Evolutionary conservation across 2,113 vertebrate species (phyloP).

Genomic region (Ciconia boyciana): DNA sequence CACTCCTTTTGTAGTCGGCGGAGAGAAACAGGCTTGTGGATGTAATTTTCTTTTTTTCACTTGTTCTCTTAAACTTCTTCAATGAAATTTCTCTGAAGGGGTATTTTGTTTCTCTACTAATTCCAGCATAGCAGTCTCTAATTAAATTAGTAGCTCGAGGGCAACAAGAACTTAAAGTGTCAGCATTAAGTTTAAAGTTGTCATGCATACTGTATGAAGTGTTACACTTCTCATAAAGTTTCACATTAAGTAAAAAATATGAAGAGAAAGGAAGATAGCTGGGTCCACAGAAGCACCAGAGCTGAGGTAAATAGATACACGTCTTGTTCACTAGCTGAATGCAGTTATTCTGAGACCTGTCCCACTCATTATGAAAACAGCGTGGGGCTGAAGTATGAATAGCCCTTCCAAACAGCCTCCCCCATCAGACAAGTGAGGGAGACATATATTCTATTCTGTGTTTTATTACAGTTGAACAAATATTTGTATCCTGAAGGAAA

Average conservation of each 20-base stretch:
- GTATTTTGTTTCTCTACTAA: slow-evolving; percentile 14
- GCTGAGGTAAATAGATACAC: not conserved
- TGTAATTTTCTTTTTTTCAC: not conserved
- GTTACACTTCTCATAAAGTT: not conserved
- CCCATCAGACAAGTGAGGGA: rapidly evolving
- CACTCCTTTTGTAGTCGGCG: not conserved
- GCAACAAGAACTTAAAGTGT: slow-evolving; percentile 14
- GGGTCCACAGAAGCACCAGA: not conserved
- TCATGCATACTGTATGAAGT: not conserved
- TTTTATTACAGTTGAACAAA: not conserved
- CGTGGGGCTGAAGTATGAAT: not conserved
- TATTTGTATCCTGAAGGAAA: not conserved
- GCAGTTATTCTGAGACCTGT: not conserved
- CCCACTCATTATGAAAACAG: not conserved
- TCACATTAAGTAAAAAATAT: not conserved
- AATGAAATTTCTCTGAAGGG: slow-evolving; percentile 13
- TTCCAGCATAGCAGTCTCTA: not conserved
- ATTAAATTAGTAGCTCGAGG: slow-evolving; percentile 45
- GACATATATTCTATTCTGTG: not conserved
- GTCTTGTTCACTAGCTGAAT: not conserved
- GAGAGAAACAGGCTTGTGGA: not conserved
- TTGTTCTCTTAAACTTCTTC: slow-evolving; percentile 8
- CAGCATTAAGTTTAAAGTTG: not conserved
- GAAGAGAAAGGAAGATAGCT: not conserved
- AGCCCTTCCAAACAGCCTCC: not conserved